Base-by-base conservation (phyloP, 2,113 vertebrate genomes). In the Epinephelus cyanopodus region DNA sequence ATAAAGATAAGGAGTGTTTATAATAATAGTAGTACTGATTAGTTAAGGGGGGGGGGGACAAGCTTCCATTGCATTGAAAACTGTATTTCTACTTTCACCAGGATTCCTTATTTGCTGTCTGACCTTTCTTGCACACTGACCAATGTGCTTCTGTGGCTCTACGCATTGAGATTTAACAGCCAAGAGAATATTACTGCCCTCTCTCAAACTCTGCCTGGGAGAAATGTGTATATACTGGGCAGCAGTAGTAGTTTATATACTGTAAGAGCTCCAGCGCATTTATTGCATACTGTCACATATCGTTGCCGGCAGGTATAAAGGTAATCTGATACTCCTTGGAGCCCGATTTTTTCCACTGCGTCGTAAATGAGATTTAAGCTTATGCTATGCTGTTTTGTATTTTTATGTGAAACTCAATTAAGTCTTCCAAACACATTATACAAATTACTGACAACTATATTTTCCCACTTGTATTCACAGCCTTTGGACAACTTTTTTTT, bases 241-340 rank as follows among this genome's bases (percentile, higher is more conserved):
- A 27, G 65, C 45, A 18, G 77, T 10, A 58, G 50, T 7, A 58
- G 60, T 82, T 79, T 77, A 83, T 89, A 70, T 27, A 75, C 76
- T 52, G 39, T n/a, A 77, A 33, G 61, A 74, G 63, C 68, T 25
- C 27, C 4, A 62, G 50, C 0, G 14, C 77, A 64, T 87, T 90
- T 90, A 89, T 82, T 82, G 70, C 70, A 19, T 42, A 52, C 72
- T 71, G 57, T 77, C 73, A 87, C 70, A 81, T 62, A 62, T 50
- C 17, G 12, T 76, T 85, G 83, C 87, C 78, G 1, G n/a, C 76
- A 82, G 83, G 85, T 83, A 74, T 39, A 77, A 73, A 60, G 70
- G 54, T 86, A 79, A 87, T 76, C 54, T 19, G 56, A 79, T 75
- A 27, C 42, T 82, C 77, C 74, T 85, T 18, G 13, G 45, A 83